Conservation (phyloP, 2,888 invertebrate species). For the Diplazon laetatorius region DNA sequence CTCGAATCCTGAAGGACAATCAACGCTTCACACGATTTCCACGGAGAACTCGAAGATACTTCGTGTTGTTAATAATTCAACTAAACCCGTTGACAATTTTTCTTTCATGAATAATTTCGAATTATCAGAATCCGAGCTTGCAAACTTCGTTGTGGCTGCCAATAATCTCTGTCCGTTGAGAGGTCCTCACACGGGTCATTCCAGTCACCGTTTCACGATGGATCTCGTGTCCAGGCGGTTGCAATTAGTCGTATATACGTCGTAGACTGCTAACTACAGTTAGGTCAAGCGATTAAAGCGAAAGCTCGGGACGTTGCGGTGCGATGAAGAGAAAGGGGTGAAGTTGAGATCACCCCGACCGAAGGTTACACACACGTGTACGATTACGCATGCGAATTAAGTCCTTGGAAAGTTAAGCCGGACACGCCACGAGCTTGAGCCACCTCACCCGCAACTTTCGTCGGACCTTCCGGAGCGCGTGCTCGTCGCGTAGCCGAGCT, state of each 20-base stretch:
- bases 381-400: slow-evolving; percentile 67
- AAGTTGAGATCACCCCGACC: slow-evolving; percentile 21
- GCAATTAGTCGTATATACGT: slow-evolving; percentile 42
- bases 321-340: slow-evolving; percentile 42
- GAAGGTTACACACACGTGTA: slow-evolving; percentile 45
- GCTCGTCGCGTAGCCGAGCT: neutral
- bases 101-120: neutral
- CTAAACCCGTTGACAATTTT: slow-evolving; percentile 1
- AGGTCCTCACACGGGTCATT: neutral
- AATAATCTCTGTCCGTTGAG: neutral
- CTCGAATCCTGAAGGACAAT: slow-evolving; percentile 51
- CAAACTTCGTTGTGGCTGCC: neutral
- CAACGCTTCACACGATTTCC: slow-evolving; percentile 26
- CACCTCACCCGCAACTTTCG: slow-evolving; percentile 12
- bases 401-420: slow-evolving; percentile 63
- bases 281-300: slow-evolving; percentile 56
- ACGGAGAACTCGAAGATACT: slow-evolving; percentile 31
- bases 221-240: slow-evolving; percentile 13
- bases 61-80: neutral
- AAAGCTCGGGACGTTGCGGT: slow-evolving; percentile 10
- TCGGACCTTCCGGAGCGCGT: neutral
- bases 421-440: slow-evolving; percentile 44
- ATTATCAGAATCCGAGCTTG: neutral
- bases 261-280: slow-evolving; percentile 45
- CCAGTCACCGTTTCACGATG: neutral